Percentiles rank a stretch among this genome's conserved stretches.
Evolutionary conservation across 2,797 vertebrate species (phyloP).

Genomic region (Hirundo rustica): DNA sequence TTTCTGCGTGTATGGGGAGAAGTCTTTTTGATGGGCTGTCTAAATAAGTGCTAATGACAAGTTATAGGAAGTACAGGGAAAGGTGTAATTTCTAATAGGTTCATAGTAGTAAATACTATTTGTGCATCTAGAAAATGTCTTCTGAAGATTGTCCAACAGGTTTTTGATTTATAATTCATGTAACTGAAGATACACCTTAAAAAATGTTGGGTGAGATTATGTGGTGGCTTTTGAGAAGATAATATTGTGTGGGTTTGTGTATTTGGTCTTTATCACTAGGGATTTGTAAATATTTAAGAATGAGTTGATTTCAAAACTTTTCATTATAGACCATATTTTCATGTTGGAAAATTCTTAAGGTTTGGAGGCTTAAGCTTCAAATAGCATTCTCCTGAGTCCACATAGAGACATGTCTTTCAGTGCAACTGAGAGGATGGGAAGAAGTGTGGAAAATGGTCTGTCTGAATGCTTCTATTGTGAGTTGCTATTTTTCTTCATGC

Average conservation of each 20-base stretch:
- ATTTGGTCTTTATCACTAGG: not conserved
- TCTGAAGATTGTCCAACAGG: not conserved
- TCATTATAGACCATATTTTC: not conserved
- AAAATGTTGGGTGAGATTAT: not conserved
- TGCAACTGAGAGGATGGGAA: not conserved
- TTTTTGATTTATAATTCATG: not conserved
- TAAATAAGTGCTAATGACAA: not conserved
- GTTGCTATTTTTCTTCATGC: not conserved
- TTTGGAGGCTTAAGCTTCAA: not conserved
- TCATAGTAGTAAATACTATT: not conserved
- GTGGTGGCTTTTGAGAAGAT: not conserved
- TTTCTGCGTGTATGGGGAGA: not conserved
- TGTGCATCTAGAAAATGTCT: not conserved
- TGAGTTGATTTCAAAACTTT: not conserved
- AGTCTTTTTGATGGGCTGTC: not conserved
- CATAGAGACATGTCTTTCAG: not conserved
- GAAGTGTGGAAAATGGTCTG: not conserved
- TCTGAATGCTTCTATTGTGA: not conserved
- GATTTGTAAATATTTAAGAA: not conserved
- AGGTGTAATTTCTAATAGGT: not conserved
- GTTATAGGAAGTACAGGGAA: not conserved
- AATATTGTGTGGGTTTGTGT: not conserved
- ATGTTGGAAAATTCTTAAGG: not conserved
- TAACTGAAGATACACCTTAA: not conserved
- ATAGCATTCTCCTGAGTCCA: not conserved